Conservation (phyloP, 1,140 invertebrate species). For the Drosophila lacteicornis region DNA sequence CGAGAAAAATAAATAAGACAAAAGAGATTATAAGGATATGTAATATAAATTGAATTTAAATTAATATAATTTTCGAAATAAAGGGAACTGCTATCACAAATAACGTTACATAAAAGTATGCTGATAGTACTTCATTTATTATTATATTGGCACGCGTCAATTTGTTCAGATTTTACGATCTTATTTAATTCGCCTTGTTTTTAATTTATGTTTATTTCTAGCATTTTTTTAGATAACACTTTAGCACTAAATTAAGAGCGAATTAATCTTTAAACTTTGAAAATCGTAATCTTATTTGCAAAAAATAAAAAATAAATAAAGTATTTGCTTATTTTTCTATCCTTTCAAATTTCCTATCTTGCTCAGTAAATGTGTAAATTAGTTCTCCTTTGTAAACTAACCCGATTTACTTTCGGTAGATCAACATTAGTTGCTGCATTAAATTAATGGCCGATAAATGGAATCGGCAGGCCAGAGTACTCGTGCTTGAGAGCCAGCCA, state of each 20-base stretch:
- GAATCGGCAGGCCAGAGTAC: constrained; percentile 6
- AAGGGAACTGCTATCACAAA: neutral
- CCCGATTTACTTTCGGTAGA: constrained; percentile 31
- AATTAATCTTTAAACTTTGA: neutral
- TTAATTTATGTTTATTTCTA: constrained; percentile 20
- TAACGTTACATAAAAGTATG: neutral
- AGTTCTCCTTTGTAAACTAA: constrained; percentile 24
- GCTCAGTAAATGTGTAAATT: neutral
- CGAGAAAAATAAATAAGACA: neutral
- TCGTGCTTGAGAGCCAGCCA: constrained; percentile 1
- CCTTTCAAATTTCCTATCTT: neutral
- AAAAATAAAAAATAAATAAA: neutral
- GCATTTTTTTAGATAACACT: neutral
- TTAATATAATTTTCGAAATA: neutral
- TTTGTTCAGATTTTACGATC: constrained; percentile 37
- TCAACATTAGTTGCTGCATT: constrained; percentile 48
- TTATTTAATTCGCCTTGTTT: constrained; percentile 10
- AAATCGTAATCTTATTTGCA: neutral
- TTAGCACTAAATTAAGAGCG: too few species aligned
- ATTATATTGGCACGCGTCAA: constrained; percentile 25
- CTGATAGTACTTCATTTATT: neutral
- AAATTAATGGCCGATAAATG: constrained; percentile 43
- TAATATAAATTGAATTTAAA: neutral
- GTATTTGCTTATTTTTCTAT: neutral
- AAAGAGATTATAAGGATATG: neutral